A percentile compares a stretch with the other conserved stretches of the same genome.
Conservation (phyloP, 2,797 vertebrate genomes). For the Acipenser oxyrinchus region DNA sequence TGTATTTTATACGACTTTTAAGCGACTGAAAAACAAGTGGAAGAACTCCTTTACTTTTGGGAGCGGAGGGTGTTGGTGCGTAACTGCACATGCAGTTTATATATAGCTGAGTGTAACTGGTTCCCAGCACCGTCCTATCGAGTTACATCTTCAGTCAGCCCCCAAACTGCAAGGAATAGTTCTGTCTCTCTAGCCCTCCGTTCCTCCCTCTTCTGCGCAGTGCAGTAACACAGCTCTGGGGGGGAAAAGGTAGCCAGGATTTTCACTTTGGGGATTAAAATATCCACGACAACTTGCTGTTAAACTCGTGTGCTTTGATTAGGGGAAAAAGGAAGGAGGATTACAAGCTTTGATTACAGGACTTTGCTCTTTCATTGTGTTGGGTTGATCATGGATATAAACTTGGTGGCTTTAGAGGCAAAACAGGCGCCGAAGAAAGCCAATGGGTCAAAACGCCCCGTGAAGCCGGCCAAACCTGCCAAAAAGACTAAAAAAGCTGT, state of each 20-base stretch:
- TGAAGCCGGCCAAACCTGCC: conserved; percentile 57
- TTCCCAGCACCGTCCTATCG: background rate
- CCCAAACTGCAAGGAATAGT: background rate
- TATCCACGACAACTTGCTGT: background rate
- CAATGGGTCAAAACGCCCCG: conserved; percentile 35
- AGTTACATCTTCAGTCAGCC: conserved; percentile 1
- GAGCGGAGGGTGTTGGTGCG: background rate
- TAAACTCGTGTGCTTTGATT: background rate
- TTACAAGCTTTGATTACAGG: conserved; percentile 6
- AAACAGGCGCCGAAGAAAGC: conserved; percentile 45
- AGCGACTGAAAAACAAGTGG: background rate
- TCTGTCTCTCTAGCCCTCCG: background rate
- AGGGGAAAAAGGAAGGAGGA: conserved; percentile 18
- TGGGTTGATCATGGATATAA: conserved; percentile 47
- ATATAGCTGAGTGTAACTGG: background rate
- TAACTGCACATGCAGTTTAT: background rate
- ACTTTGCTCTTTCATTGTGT: too few relatives aligned
- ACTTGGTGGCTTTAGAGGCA: conserved; percentile 63
- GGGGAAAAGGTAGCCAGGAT: too few relatives aligned
- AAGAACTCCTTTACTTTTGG: background rate
- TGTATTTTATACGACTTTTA: conserved; percentile 10
- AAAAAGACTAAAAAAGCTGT: conserved; percentile 85
- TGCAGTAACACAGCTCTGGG: background rate
- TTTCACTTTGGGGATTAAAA: too few relatives aligned
- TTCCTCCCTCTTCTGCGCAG: background rate